Evolutionary conservation across 2,113 vertebrate species (phyloP), one percentile per base, ranked within the genome.

Genomic region (Spea multiplicata): DNA sequence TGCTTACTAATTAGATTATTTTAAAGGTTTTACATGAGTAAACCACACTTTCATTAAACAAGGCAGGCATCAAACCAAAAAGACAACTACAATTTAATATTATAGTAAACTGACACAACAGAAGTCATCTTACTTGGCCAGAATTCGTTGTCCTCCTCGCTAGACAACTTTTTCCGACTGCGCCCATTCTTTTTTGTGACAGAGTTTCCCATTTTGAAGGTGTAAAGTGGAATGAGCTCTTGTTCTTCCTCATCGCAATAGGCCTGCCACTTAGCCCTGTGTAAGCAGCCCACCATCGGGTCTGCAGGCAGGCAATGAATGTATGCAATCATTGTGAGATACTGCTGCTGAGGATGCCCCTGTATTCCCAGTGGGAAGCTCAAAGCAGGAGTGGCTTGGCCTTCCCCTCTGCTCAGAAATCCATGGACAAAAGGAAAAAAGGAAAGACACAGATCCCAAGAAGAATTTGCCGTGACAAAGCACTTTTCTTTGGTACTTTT

Each of bases 261-360:
- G 78, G 83, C 77, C 82, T 87, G 83, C 87, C 85, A 90, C 82
- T 87, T 88, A 86, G 88, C 85, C 85, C 84, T 86, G 87, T 88
- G 84, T 86, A 92, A 92, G 91, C 93, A 94, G 75, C 89, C 90
- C 83, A 93, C 89, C 89, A 86, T 90, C 0, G 90, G 90, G 66
- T 91, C 89, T 2, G 88, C 73, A 30, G 90, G 89, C 87, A 95
- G 88, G 88, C 92, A 93, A 73, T 86, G 93, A 84, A 92, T 88
- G 83, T 92, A 92, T 88, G 93, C 89, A 81, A 93, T 93, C 93
- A 94, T 96, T 88, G 85, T 87, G 86, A 83, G 85, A 85, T 81
- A 84, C 71, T 61, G 80, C 55, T 59, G 44, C 64, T 67, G 80
- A 81, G 75, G 85, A 86, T 85, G 83, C 77, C 83, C 84, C 30